Percentiles rank a stretch among this genome's conserved stretches.
Conservation (phyloP, 2,888 invertebrate genomes). For the Elmis aenea region DNA sequence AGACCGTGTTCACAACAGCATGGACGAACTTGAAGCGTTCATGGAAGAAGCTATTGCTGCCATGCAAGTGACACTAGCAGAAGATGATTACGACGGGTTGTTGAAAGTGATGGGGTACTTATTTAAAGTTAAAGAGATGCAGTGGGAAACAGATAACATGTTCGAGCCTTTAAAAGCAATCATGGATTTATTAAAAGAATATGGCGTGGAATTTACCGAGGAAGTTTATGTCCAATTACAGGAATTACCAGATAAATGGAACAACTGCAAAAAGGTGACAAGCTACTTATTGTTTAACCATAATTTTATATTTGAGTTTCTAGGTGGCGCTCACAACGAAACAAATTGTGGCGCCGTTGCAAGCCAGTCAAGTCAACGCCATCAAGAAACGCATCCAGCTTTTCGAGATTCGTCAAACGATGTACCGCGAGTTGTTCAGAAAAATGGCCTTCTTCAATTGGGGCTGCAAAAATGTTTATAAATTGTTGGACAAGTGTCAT, state of each 20-base stretch:
- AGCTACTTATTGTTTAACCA: background rate
- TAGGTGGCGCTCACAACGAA: constrained; percentile 70
- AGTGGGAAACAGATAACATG: constrained; percentile 76
- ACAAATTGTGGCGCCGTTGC: constrained; percentile 81
- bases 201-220: constrained; percentile 83
- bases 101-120: constrained; percentile 80
- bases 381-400: constrained; percentile 77
- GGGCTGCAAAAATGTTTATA: constrained; percentile 63
- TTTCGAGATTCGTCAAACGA: constrained; percentile 72
- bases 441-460: constrained; percentile 54
- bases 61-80: constrained; percentile 65
- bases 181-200: constrained; percentile 76
- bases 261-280: constrained; percentile 67
- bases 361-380: constrained; percentile 82
- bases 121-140: constrained; percentile 70
- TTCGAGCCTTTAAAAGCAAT: constrained; percentile 85
- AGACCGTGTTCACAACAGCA: constrained; percentile 70
- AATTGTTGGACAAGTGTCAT: constrained; percentile 64
- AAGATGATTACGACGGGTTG: constrained; percentile 83
- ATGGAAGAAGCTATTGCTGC: constrained; percentile 68
- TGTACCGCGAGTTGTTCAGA: constrained; percentile 73
- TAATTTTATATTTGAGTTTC: constrained; percentile 5
- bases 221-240: constrained; percentile 68
- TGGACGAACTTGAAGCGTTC: constrained; percentile 73
- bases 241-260: constrained; percentile 85